Evolutionary conservation across 2,888 invertebrate genomes (phyloP), one percentile per base, ranked within the genome.

Genomic region (Aproaerema taeniolella): DNA sequence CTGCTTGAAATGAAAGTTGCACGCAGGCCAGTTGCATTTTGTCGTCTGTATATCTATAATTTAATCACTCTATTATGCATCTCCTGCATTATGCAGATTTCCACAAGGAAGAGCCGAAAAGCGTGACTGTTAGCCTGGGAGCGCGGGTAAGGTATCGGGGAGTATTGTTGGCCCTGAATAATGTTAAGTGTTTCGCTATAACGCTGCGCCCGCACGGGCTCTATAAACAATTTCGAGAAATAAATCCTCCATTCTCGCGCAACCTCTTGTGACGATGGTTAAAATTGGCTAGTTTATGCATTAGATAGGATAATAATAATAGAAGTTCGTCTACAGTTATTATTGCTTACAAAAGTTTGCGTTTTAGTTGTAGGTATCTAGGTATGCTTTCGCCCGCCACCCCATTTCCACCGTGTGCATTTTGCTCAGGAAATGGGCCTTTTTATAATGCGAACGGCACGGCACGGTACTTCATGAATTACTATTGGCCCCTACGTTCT

Each of bases 201-300:
- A 55, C 53, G 54, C 57, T 52, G 62, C 59, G 61, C 58, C 53
- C 56, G 61, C 61, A 58, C 63, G 55, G 57, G 54, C 62, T 66
- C 71, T 71, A 76, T 76, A 76, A 76, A 79, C 76, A 68, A 75
- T 75, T 78, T 77, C 62, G 64, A 63, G 64, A 74, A 79, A 79
- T 79, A 79, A 76, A 80, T 79, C 64, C 70, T 58, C 50, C 47
- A 58, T 50, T 63, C 59, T 50, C 50, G 57, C 50, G 55, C 54
- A 52, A 52, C 52, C 48, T 62, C 42, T 49, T 38, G 45, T 65
- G 24, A 9, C 45, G 11, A 16, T 25, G 9, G 1, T 8, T 39
- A 34, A 46, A 33, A 70, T 47, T 76, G 75, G 64, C 49, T 36
- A 14, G 6, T 34, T n/a, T n/a, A n/a, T n/a, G n/a, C n/a, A n/a